Conservation (phyloP, 2,113 vertebrate species). For the Bufo gargarizans region DNA sequence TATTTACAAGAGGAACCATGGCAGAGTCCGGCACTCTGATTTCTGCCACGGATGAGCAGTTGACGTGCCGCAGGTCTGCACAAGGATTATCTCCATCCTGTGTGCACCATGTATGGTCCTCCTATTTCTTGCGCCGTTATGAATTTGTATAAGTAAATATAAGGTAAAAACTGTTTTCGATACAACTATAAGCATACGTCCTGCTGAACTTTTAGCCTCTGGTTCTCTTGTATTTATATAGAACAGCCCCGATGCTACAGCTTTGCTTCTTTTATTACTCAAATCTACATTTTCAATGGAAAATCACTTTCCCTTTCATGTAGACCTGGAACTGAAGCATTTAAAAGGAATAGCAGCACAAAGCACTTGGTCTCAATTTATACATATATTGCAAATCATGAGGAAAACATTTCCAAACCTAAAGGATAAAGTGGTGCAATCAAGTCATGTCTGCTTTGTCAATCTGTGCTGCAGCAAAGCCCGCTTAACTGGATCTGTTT, state of each 20-base stretch:
- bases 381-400: neutral
- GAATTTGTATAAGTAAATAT: too few relatives aligned
- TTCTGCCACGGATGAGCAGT: too few relatives aligned
- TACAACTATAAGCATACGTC: neutral
- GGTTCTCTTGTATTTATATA: neutral
- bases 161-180: neutral
- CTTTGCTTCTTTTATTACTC: neutral
- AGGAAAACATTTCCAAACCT: slow-evolving; percentile 3
- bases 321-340: neutral
- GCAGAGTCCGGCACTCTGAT: too few relatives aligned
- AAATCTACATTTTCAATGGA: neutral
- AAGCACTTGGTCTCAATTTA: neutral
- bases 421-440: neutral
- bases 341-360: neutral
- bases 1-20: too few relatives aligned
- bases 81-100: too few relatives aligned
- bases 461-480: neutral
- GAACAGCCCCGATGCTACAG: neutral
- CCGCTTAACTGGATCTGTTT: neutral
- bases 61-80: too few relatives aligned
- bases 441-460: neutral
- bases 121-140: neutral
- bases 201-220: neutral
- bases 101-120: too few relatives aligned
- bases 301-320: neutral